Conservation (phyloP, 2,113 vertebrate genomes). For the Atherinomorus stipes region DNA sequence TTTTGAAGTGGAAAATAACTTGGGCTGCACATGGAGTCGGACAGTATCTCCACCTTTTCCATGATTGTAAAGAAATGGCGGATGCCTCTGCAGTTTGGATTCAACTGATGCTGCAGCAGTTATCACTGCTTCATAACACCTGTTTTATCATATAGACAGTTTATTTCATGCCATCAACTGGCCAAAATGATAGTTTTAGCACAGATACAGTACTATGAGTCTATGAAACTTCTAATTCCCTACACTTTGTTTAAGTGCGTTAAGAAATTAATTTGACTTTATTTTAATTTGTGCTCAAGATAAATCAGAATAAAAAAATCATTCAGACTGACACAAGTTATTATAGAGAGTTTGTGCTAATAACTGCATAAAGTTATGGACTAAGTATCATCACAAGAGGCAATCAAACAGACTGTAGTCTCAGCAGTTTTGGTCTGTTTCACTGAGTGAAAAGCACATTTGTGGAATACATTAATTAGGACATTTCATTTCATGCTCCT, state of each 20-base stretch:
- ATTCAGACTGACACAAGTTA: neutral
- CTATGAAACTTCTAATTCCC: neutral
- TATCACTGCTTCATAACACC: too few relatives aligned
- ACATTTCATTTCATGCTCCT: neutral
- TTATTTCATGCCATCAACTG: neutral
- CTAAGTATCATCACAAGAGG: constrained; percentile 14
- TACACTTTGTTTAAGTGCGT: neutral
- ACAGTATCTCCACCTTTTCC: too few relatives aligned
- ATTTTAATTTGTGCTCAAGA: neutral
- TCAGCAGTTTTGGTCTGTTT: constrained; percentile 9
- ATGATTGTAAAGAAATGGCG: too few relatives aligned
- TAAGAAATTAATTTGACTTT: neutral
- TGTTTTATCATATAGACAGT: too few relatives aligned
- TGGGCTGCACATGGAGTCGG: too few relatives aligned
- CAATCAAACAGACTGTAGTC: constrained; percentile 9
- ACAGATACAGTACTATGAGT: neutral
- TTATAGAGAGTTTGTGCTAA: neutral
- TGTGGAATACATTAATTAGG: constrained; percentile 11
- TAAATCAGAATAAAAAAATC: neutral
- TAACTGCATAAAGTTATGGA: constrained; percentile 8
- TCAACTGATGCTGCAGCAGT: too few relatives aligned
- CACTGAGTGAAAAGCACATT: constrained; percentile 11
- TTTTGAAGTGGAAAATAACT: too few relatives aligned
- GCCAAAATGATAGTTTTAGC: neutral
- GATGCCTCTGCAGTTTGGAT: too few relatives aligned